These are phyloP conservation scores for Pardosa pseudoannulata DNA, from an alignment of 2,888 invertebrate genomes.

Conservation along the genomic window DNA sequence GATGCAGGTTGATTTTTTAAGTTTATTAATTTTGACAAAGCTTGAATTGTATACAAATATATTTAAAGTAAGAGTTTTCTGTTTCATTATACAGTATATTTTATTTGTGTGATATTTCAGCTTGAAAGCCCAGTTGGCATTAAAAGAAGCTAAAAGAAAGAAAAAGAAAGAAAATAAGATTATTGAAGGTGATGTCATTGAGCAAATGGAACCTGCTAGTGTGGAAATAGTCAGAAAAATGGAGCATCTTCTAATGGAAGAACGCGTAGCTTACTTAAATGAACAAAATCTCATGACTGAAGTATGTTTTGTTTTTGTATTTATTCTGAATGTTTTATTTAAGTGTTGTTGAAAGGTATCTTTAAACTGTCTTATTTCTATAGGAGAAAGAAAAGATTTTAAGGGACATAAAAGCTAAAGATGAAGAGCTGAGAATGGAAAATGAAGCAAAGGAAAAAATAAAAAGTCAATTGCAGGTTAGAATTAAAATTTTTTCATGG, in stretches of 20 bases:
- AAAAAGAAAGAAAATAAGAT: conserved; percentile 72
- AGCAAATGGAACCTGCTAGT: conserved; percentile 79
- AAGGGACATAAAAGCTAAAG: conserved; percentile 82
- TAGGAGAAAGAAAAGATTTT: conserved; percentile 81
- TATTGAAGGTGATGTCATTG: conserved; percentile 76
- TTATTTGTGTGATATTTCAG: conserved; percentile 71
- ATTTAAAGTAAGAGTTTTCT: too few species aligned
- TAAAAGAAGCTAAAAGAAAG: conserved; percentile 75
- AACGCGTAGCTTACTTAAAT: conserved; percentile 79
- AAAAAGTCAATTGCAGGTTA: conserved; percentile 41
- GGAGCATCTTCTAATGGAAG: conserved; percentile 78
- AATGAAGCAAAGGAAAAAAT: conserved; percentile 82
- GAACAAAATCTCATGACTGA: conserved; percentile 77
- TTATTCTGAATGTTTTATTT: too few species aligned
- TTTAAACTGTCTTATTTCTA: not conserved
- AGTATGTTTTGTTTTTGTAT: conserved; percentile 73
- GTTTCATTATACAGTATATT: too few species aligned
- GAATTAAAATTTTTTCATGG: too few species aligned
- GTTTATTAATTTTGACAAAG: too few species aligned
- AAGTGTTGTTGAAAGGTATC: too few species aligned
- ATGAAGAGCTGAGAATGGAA: conserved; percentile 81
- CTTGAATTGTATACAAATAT: too few species aligned
- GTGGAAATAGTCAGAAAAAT: conserved; percentile 79
- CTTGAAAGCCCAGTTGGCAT: conserved; percentile 77
- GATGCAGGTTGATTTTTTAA: too few species aligned